A percentile compares a stretch with the other conserved stretches of the same genome.
These are phyloP conservation scores for Zygogramma bicolorata DNA, from an alignment of 2,888 invertebrate species.

Conservation along the genomic window DNA sequence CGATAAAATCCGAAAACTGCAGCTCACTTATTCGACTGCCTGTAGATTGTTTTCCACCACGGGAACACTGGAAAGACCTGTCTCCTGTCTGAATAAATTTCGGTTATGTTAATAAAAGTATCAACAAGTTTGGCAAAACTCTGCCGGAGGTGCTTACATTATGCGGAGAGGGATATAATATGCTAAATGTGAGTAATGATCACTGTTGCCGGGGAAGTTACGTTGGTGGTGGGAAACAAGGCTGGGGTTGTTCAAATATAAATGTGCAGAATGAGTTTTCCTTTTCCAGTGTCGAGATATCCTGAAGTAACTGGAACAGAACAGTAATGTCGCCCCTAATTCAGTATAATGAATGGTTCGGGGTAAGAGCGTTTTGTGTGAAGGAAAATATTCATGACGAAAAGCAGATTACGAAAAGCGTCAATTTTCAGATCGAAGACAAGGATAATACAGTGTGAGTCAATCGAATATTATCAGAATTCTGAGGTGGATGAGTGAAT, in stretches of 20 bases:
- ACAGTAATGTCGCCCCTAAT: too few relatives aligned
- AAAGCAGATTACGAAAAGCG: too few relatives aligned
- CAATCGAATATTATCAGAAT: too few relatives aligned
- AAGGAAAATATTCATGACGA: too few relatives aligned
- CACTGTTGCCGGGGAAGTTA: neutral
- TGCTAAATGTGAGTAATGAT: conserved; percentile 31
- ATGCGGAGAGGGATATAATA: conserved; percentile 32
- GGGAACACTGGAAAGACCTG: neutral
- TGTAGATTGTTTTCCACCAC: neutral
- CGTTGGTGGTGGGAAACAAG: neutral
- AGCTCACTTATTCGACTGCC: neutral
- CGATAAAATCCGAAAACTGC: neutral
- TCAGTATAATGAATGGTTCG: too few relatives aligned
- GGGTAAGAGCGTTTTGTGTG: too few relatives aligned
- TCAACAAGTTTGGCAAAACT: conserved; percentile 41
- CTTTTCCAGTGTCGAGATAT: too few relatives aligned
- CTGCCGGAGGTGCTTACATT: conserved; percentile 15
- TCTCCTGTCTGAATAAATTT: conserved; percentile 27
- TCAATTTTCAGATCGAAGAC: too few relatives aligned
- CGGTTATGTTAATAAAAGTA: conserved; percentile 42
- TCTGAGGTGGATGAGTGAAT: too few relatives aligned
- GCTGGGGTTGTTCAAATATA: neutral
- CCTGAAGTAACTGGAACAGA: too few relatives aligned
- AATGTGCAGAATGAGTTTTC: too few relatives aligned
- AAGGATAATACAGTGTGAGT: too few relatives aligned